Conservation (phyloP, 2,888 invertebrate genomes). For the Drosophila bunnanda region DNA sequence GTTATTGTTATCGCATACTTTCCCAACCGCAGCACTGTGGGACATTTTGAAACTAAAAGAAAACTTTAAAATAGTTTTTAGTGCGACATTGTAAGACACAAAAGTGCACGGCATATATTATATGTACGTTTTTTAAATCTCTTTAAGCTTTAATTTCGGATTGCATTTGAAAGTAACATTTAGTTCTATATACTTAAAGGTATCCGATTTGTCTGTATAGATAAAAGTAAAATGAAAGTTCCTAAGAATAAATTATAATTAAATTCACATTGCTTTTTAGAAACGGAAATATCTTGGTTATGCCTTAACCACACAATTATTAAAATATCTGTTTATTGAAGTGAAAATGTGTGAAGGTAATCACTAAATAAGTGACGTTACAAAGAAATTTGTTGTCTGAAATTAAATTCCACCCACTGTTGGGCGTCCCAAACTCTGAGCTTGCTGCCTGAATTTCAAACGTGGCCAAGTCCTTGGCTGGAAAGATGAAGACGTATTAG, state of each 20-base stretch:
- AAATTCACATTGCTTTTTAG: not conserved
- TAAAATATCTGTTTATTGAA: not conserved
- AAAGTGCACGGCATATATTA: not conserved
- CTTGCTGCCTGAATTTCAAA: slow-evolving; percentile 58
- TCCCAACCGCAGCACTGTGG: slow-evolving; percentile 8
- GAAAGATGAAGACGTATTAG: slow-evolving; percentile 23
- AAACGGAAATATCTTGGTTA: not conserved
- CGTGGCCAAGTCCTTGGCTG: slow-evolving; percentile 50
- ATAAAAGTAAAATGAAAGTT: too few species aligned
- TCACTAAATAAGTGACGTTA: not conserved
- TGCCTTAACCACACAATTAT: too few species aligned
- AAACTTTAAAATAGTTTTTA: not conserved
- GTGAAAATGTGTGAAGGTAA: not conserved
- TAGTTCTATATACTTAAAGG: not conserved
- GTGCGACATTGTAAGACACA: not conserved
- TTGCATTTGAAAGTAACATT: not conserved
- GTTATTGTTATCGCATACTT: slow-evolving; percentile 43
- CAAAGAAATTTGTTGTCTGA: not conserved
- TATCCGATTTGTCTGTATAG: too few species aligned
- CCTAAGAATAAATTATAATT: not conserved
- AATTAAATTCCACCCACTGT: slow-evolving; percentile 20
- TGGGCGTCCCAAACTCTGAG: slow-evolving; percentile 16
- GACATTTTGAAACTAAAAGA: not conserved
- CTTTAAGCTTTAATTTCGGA: not conserved
- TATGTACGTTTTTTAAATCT: not conserved